These are phyloP conservation scores for Pantherophis guttatus DNA, from an alignment of 2,113 vertebrate genomes.

Conservation along the genomic window DNA sequence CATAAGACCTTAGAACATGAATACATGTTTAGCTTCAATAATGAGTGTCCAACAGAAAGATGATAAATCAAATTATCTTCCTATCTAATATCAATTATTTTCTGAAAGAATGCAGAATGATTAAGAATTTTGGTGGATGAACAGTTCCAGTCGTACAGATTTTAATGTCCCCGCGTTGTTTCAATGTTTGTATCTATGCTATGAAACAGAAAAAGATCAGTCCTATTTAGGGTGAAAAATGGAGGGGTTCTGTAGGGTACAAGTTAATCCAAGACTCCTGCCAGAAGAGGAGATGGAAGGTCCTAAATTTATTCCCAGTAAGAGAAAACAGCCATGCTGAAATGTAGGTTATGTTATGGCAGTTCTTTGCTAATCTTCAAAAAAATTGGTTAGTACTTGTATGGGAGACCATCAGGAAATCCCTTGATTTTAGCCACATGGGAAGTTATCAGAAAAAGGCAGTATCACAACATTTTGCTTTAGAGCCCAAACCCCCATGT, in stretches of 20 bases:
- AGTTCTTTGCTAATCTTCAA: neutral
- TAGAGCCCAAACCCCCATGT: neutral
- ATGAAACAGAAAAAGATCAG: neutral
- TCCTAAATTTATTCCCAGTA: neutral
- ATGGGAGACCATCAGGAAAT: neutral
- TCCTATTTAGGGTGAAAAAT: neutral
- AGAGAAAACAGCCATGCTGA: neutral
- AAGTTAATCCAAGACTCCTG: neutral
- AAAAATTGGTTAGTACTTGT: neutral
- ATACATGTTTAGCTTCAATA: neutral
- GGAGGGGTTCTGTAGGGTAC: neutral
- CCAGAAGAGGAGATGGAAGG: neutral
- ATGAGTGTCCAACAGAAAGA: neutral
- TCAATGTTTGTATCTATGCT: neutral
- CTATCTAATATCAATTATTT: neutral
- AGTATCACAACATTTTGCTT: neutral
- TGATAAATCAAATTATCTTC: neutral
- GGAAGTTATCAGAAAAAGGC: neutral
- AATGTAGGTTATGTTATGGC: neutral
- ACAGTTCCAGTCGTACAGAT: neutral
- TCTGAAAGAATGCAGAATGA: neutral
- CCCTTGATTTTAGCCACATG: neutral
- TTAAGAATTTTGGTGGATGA: neutral
- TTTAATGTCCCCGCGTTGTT: neutral
- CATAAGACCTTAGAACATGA: neutral